Conservation (phyloP, 2,113 vertebrate genomes). For the Myotis brandtii region DNA sequence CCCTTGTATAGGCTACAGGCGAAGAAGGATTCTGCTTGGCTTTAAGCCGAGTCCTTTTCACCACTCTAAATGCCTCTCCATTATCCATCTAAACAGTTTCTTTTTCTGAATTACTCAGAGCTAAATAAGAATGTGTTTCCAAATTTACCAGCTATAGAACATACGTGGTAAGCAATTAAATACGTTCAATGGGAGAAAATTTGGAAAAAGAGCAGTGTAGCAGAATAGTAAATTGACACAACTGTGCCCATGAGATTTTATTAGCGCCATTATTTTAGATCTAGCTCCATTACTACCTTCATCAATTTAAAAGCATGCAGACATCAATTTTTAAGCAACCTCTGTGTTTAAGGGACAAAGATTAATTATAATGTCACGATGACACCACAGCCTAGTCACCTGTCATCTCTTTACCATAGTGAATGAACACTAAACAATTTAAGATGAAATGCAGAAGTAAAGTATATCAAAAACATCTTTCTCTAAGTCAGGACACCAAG, state of each 20-base stretch:
- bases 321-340: conserved; percentile 53
- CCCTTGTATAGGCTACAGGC: neutral
- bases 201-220: neutral
- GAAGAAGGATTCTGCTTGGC: neutral
- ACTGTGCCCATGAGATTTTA: neutral
- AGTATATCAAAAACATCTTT: neutral
- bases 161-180: neutral
- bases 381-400: neutral
- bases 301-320: conserved; percentile 49
- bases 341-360: neutral
- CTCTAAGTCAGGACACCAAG: neutral
- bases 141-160: conserved; percentile 36
- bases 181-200: neutral
- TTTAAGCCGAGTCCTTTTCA: neutral
- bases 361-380: conserved; percentile 15
- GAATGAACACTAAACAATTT: neutral
- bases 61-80: neutral
- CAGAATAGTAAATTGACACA: neutral
- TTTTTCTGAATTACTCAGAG: conserved; percentile 54
- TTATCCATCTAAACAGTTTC: neutral
- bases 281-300: conserved; percentile 1
- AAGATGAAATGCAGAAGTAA: conserved; percentile 33
- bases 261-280: conserved; percentile 23
- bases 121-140: neutral
- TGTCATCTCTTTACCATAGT: neutral